Conservation (phyloP, 2,888 invertebrate species). For the Caenorhabditis japonica region DNA sequence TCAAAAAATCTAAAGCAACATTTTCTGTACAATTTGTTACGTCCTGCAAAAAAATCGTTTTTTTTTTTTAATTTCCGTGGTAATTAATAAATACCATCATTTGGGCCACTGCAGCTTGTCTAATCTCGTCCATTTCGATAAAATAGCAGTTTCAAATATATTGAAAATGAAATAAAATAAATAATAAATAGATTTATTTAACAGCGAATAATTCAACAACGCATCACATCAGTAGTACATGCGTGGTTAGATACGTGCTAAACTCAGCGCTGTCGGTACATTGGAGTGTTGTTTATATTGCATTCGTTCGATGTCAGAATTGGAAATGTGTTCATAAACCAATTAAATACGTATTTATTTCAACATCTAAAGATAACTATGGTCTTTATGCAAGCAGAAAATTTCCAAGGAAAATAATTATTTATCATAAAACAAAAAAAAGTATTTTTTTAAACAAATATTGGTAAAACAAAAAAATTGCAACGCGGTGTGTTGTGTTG, state of each 20-base stretch:
- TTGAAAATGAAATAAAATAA: constrained; percentile 1
- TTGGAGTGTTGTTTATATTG: constrained; percentile 28
- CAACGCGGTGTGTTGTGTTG: no score
- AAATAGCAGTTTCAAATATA: constrained; percentile 2
- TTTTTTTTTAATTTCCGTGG: background rate
- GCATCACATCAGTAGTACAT: no score
- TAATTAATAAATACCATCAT: constrained; percentile 35
- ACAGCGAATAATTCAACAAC: no score
- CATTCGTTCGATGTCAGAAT: no score
- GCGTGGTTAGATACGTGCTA: no score
- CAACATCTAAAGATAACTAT: no score
- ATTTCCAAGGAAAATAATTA: background rate
- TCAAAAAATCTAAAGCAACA: constrained; percentile 22
- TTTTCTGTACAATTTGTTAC: constrained; percentile 32
- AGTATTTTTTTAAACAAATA: no score
- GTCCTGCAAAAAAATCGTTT: constrained; percentile 30
- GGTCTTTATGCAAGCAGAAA: constrained; percentile 4
- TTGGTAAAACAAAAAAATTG: no score
- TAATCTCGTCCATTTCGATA: constrained; percentile 25
- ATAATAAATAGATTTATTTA: no score
- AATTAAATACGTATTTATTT: no score
- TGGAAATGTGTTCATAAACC: background rate
- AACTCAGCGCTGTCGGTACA: constrained; percentile 8
- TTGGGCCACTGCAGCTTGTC: constrained; percentile 17
- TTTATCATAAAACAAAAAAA: background rate